Evolutionary conservation across 2,113 vertebrate genomes (phyloP).

Genomic region (Protobothrops flavoviridis): DNA sequence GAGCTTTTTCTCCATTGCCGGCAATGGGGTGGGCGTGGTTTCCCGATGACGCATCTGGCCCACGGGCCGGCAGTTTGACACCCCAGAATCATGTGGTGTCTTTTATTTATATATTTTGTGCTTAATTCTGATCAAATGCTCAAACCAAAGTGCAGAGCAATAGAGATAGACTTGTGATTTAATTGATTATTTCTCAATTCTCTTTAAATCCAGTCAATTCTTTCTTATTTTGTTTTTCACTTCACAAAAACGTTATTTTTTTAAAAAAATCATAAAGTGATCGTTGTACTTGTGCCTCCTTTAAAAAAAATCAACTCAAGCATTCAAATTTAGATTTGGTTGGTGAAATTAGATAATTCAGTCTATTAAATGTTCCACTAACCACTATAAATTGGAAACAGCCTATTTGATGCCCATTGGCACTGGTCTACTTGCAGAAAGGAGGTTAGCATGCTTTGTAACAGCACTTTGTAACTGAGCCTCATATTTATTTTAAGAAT

Average conservation of each 20-base stretch:
- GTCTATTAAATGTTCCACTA: background rate
- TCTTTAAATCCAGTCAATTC: background rate
- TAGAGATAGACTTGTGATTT: background rate
- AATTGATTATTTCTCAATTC: background rate
- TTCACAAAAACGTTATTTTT: background rate
- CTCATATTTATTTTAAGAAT: background rate
- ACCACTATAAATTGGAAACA: background rate
- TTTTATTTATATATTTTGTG: background rate
- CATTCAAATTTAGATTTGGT: background rate
- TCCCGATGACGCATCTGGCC: too few relatives aligned
- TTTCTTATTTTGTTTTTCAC: background rate
- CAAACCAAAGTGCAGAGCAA: background rate
- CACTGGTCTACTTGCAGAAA: background rate
- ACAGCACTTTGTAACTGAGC: background rate
- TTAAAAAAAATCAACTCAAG: background rate
- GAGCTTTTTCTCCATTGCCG: too few relatives aligned
- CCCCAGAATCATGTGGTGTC: background rate
- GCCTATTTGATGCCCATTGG: too few relatives aligned
- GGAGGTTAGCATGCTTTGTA: background rate
- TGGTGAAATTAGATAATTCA: background rate
- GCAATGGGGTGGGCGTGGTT: too few relatives aligned
- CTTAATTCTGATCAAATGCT: background rate
- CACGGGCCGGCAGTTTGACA: too few relatives aligned
- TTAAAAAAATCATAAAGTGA: background rate
- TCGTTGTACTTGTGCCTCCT: background rate